Conservation (phyloP, 37 sponge, comb jelly and placozoan species). For the Beroe ovata region DNA sequence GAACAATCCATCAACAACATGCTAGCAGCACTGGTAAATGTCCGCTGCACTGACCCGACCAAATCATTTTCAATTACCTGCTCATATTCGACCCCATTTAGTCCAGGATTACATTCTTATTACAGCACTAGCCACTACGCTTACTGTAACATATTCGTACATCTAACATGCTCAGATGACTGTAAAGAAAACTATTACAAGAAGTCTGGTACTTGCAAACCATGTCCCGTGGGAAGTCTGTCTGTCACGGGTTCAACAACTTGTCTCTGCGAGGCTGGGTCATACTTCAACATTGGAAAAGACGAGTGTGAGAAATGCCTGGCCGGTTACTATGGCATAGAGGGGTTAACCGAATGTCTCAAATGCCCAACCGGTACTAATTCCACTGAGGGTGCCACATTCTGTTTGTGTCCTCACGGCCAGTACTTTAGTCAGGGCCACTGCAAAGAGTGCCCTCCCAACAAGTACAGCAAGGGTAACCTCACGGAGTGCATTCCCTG, state of each 20-base stretch:
- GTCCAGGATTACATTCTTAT: no score
- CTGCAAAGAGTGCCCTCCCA: neutral
- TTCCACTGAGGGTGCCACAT: slow-evolving; percentile 4
- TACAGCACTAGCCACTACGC: neutral
- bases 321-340: neutral
- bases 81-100: neutral
- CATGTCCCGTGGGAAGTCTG: neutral
- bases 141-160: neutral
- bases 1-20: neutral
- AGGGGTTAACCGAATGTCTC: neutral
- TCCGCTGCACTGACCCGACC: neutral
- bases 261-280: neutral
- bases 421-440: neutral
- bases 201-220: neutral
- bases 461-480: neutral
- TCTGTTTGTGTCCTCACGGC: slow-evolving; percentile 17
- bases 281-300: neutral
- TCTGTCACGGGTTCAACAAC: neutral
- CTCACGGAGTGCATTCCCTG: neutral
- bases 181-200: neutral
- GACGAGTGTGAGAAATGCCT: neutral
- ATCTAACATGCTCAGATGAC: neutral
- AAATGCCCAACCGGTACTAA: neutral
- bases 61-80: neutral
- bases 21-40: neutral